Conservation (phyloP, 2,113 vertebrate genomes). For the Hemiprocne comata region DNA sequence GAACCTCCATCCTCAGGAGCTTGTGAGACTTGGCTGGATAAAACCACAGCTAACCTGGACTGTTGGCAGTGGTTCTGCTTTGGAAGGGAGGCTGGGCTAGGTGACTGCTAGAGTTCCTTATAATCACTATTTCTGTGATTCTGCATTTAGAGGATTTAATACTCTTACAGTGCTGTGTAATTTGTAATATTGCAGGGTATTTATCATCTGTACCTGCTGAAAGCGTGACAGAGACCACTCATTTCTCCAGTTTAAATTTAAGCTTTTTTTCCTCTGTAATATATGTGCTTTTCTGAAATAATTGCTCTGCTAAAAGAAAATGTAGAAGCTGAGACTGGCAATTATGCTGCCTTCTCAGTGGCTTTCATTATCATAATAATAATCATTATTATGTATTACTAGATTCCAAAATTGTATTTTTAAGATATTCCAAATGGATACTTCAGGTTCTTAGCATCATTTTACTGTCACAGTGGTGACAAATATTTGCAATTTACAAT, state of each 20-base stretch:
- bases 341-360: neutral
- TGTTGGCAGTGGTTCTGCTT: neutral
- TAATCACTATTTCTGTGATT: neutral
- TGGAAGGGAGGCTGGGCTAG: neutral
- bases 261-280: fast-evolving
- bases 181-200: neutral
- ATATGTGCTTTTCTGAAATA: neutral
- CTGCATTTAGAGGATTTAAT: neutral
- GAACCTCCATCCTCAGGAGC: neutral
- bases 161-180: neutral
- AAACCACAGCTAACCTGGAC: neutral
- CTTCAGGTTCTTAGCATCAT: neutral
- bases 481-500: neutral
- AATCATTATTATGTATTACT: neutral
- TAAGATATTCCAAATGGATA: neutral
- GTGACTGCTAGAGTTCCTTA: neutral
- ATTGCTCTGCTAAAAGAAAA: neutral
- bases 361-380: neutral
- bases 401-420: neutral
- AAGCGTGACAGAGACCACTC: neutral
- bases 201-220: neutral
- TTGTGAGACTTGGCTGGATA: neutral
- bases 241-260: neutral
- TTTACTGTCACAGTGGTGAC: neutral
- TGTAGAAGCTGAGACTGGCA: neutral